Evolutionary conservation across 2,888 invertebrate genomes (phyloP).

Genomic region (Lasioglossum villosulum): DNA sequence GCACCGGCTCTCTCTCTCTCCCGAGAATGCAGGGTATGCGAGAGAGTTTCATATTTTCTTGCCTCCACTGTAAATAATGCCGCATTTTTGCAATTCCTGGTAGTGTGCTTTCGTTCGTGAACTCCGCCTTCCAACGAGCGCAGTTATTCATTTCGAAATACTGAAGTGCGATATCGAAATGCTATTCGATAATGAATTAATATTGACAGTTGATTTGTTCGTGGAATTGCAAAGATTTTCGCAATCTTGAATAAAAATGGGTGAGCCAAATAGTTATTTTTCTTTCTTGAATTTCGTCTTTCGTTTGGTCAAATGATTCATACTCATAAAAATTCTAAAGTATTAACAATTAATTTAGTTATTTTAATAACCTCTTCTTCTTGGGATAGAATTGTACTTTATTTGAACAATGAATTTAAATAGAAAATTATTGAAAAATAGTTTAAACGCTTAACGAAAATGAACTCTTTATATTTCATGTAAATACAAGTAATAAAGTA

Average conservation of each 20-base stretch:
- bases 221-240: neutral
- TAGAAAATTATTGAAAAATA: too few species aligned
- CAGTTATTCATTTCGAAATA: neutral
- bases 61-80: neutral
- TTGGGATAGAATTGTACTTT: too few species aligned
- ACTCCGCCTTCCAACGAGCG: neutral
- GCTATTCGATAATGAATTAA: neutral
- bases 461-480: too few species aligned
- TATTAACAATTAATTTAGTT: too few species aligned
- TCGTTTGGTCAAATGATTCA: neutral
- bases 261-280: neutral
- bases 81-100: neutral
- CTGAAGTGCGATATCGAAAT: neutral
- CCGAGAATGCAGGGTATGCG: neutral
- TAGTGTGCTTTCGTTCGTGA: neutral
- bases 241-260: neutral
- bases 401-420: too few species aligned
- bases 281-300: neutral
- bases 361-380: too few species aligned
- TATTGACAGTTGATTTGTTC: neutral
- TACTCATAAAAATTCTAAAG: neutral
- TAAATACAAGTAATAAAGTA: too few species aligned
- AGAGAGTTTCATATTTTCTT: neutral
- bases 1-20: neutral
- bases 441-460: too few species aligned